Evolutionary conservation across 2,888 invertebrate genomes (phyloP).

Genomic region (Troglohyphantes excavatus): DNA sequence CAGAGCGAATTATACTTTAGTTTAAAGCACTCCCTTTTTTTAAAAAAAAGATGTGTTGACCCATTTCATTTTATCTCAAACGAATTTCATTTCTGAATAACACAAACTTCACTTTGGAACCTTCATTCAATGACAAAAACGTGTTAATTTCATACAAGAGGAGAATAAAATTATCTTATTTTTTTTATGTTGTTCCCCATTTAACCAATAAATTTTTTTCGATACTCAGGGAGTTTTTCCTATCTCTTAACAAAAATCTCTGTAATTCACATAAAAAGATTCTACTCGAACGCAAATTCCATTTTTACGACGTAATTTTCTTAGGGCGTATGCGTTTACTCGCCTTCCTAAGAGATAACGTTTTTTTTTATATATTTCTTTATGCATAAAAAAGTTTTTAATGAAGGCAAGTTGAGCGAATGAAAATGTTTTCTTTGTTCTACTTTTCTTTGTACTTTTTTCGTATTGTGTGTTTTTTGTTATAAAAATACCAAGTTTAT

Average conservation of each 20-base stretch:
- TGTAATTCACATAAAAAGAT: neutral
- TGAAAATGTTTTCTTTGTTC: neutral
- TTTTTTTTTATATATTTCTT: neutral
- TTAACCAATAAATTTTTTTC: slow-evolving; percentile 5
- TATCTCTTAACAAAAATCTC: neutral
- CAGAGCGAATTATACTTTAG: no score
- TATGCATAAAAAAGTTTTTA: neutral
- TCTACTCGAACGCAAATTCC: slow-evolving; percentile 7
- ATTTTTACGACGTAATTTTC: slow-evolving; percentile 28
- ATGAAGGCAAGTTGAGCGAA: neutral
- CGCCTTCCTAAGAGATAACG: slow-evolving; percentile 3
- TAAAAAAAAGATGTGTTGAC: neutral
- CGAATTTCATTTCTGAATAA: neutral
- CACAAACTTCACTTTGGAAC: neutral
- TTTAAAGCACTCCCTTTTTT: no score
- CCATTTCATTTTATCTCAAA: neutral
- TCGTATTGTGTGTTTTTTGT: neutral
- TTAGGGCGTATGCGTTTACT: neutral
- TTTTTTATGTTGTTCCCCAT: neutral
- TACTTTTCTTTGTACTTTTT: neutral
- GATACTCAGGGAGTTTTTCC: neutral
- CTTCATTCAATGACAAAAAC: neutral
- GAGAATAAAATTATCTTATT: neutral
- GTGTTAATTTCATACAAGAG: neutral
- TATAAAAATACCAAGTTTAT: neutral